Conservation (phyloP, 2,888 invertebrate species). For the Cephus sareptanus region DNA sequence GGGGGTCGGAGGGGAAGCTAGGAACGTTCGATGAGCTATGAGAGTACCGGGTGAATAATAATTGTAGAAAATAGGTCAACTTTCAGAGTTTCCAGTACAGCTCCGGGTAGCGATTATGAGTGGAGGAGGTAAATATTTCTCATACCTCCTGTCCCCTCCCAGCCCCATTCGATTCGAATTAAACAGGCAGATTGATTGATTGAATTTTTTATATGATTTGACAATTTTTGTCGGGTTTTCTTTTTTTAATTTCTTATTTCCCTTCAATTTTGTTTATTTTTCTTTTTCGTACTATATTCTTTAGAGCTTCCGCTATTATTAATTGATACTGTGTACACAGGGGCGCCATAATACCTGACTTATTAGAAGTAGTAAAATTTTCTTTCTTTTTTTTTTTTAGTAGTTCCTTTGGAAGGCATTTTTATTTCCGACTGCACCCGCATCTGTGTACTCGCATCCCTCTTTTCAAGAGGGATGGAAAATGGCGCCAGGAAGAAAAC, state of each 20-base stretch:
- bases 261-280: too few relatives aligned
- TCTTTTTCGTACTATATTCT: not conserved
- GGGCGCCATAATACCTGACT: too few relatives aligned
- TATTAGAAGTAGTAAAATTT: too few relatives aligned
- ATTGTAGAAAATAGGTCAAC: not conserved
- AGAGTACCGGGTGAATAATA: not conserved
- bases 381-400: too few relatives aligned
- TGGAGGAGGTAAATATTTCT: not conserved
- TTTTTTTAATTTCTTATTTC: not conserved
- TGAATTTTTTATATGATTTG: not conserved
- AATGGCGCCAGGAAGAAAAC: not conserved
- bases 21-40: not conserved
- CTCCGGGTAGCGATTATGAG: not conserved
- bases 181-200: not conserved
- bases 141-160: not conserved
- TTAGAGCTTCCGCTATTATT: not conserved
- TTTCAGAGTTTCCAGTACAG: not conserved
- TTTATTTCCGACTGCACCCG: not conserved
- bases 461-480: not conserved
- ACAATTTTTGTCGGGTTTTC: not conserved
- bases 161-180: not conserved
- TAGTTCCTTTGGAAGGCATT: too few relatives aligned
- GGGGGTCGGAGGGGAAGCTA: too few relatives aligned
- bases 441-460: not conserved
- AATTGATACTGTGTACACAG: not conserved